phyloP scores from a whole-genome alignment of 2,797 vertebrate species.

The Tokudaia muenninki region DNA sequence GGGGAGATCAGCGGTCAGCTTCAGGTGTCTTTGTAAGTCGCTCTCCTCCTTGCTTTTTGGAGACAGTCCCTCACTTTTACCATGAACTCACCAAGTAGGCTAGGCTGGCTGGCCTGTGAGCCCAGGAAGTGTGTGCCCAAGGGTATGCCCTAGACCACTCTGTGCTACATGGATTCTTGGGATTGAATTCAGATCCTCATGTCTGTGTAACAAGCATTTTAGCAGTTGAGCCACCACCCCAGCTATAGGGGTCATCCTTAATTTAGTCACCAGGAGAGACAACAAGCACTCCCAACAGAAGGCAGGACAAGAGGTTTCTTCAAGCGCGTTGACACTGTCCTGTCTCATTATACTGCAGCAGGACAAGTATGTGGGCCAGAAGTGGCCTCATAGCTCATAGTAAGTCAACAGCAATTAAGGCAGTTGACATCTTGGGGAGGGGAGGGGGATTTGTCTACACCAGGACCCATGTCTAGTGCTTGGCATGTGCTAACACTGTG shows the following conservation, averaged over 20 bases:
- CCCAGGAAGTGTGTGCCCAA: neutral
- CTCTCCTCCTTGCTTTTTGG: neutral
- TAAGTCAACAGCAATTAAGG: neutral
- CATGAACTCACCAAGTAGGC: neutral
- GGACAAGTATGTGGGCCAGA: neutral
- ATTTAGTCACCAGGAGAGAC: neutral
- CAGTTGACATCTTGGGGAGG: neutral
- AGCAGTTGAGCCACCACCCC: neutral
- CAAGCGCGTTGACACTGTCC: neutral
- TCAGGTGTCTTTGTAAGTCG: neutral
- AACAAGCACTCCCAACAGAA: neutral
- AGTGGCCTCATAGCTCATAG: neutral
- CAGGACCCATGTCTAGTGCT: neutral
- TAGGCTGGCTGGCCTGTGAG: neutral
- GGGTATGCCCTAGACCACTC: too few species aligned
- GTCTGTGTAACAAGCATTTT: neutral
- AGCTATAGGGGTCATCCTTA: neutral
- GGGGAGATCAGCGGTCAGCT: too few species aligned
- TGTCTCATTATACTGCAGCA: neutral
- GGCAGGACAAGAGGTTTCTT: neutral
- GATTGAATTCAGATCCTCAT: neutral
- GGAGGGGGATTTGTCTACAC: accelerated
- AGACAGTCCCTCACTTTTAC: neutral
- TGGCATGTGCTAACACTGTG: neutral
- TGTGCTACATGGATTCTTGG: neutral